Base-by-base conservation (phyloP, 2,797 vertebrate genomes). In the Poecilia gillii region DNA sequence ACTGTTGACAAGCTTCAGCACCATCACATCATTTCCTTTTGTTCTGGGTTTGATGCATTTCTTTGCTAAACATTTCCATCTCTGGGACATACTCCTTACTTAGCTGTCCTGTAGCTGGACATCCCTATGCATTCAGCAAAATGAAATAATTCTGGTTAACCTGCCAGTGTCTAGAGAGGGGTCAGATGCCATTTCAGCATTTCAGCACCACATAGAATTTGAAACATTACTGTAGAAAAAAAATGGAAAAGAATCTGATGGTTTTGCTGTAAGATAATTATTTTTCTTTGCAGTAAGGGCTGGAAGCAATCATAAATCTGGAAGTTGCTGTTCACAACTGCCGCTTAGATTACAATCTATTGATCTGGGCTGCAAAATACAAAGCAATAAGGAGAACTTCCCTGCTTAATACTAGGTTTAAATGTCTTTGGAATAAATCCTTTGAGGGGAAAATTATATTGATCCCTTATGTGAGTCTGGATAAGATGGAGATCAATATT, bases 401-500 rank as follows among this genome's bases (percentile, higher is more conserved):
- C 31, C 12, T 0, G 4, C 41, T 16, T 71, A 45, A 45, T 71
- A 45, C 68, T 41, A 28, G 68, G 41, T 71, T 71, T 71, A 45
- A 71, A 71, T 71, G 41, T 71, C 25, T 71, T 25, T 45, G 41
- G 68, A 45, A n/a, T 28, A 71, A 71, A 71, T 28, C 68, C 41
- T 43, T 71, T 49, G 25, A 78, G 57, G 79, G 81, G 79, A 74
- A 88, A 82, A 84, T 74, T 1, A 84, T 85, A 89, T 85, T 16
- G 85, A 88, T 88, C 64, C 25, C 49, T 82, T 73, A 81, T 87
- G 78, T 73, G 59, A 80, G 78, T 81, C 77, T 74, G 78, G 74
- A 72, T 78, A 72, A 71, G 59, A 83, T 78, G 74, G 79, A 73
- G 81, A 86, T 89, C 81, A 81, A 87, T 85, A 73, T 71, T 53